Evolutionary conservation across 2,797 vertebrate species (phyloP), one percentile per base, ranked within the genome.

Genomic region (Calcarius lapponicus): DNA sequence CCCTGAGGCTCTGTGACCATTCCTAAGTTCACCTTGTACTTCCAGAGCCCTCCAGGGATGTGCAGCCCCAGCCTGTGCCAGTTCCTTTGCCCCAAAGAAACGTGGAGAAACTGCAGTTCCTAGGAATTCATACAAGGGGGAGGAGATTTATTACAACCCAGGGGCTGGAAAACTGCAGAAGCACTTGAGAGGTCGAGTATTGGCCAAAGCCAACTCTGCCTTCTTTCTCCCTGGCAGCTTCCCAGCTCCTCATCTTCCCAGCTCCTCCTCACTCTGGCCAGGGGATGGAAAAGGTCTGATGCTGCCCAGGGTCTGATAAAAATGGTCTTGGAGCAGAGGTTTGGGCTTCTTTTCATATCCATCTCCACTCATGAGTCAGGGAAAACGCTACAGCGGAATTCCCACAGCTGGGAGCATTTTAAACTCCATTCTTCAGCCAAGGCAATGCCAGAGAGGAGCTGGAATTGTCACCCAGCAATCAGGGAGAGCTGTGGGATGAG

Each of bases 21-120:
- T 54, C 17, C 2, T 64, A 50, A 47, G 8, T 21, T 58, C 3
- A 0, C 11, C 56, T 57, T 6, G 3, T 25, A 7, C 17, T 45
- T 54, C 72, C 48, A 73, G 66, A 88, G 25, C n/a, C 32, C 21
- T 61, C 31, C 47, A 48, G 64, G 34, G 18, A 2, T 22, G 17
- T 34, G 19, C 14, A 82, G 60, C 20, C 25, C 47, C 54, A 29
- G 25, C 4, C 1, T 6, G 6, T 38, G 28, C 50, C 57, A 38
- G 9, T 13, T 80, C 22, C 31, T 29, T 56, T 60, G 12, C 31
- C 34, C 32, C 22, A 9, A 13, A 54, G 13, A 47, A 57, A 24
- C 4, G 2, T 4, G 19, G 45, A 58, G 29, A 76, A 87, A 32
- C 20, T n/a, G 12, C 57, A 69, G 10, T 3, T 83, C 13, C 26